phyloP scores from a whole-genome alignment of 2,888 invertebrate species.

The Heteropelma amictum region DNA sequence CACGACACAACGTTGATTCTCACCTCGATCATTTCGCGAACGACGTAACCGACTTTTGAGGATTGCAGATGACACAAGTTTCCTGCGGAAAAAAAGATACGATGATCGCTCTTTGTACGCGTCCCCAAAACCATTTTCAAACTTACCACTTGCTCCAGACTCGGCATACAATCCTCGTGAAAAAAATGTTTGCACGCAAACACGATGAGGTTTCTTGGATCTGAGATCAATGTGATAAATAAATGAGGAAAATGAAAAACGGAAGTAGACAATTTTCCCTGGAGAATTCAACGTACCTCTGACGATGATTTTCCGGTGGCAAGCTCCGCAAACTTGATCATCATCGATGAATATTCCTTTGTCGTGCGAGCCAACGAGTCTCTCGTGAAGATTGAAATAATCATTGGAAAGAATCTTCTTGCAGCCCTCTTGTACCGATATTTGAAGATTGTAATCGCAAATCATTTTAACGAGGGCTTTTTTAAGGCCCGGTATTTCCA shows the following conservation, averaged over 20 bases:
- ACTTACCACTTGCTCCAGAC: slow-evolving; percentile 73
- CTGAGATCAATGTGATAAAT: too few species aligned
- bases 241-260: slow-evolving; percentile 58
- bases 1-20: background rate
- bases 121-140: background rate
- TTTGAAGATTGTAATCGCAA: slow-evolving; percentile 95
- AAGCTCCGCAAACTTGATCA: slow-evolving; percentile 88
- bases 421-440: slow-evolving; percentile 93
- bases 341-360: slow-evolving; percentile 86
- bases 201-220: slow-evolving; percentile 86
- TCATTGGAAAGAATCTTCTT: slow-evolving; percentile 93
- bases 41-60: slow-evolving; percentile 68
- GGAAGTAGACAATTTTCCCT: background rate
- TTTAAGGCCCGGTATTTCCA: slow-evolving; percentile 93
- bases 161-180: slow-evolving; percentile 90
- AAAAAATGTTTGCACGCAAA: slow-evolving; percentile 95
- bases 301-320: slow-evolving; percentile 87
- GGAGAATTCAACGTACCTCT: slow-evolving; percentile 79
- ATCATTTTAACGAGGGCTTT: slow-evolving; percentile 96
- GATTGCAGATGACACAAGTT: slow-evolving; percentile 80
- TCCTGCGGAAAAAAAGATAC: slow-evolving; percentile 74
- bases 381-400: slow-evolving; percentile 92
- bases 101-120: background rate
- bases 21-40: slow-evolving; percentile 66
- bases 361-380: slow-evolving; percentile 87